Evolutionary conservation across 2,888 invertebrate species (phyloP), one percentile per base, ranked within the genome.

Genomic region (Serripes groenlandicus): DNA sequence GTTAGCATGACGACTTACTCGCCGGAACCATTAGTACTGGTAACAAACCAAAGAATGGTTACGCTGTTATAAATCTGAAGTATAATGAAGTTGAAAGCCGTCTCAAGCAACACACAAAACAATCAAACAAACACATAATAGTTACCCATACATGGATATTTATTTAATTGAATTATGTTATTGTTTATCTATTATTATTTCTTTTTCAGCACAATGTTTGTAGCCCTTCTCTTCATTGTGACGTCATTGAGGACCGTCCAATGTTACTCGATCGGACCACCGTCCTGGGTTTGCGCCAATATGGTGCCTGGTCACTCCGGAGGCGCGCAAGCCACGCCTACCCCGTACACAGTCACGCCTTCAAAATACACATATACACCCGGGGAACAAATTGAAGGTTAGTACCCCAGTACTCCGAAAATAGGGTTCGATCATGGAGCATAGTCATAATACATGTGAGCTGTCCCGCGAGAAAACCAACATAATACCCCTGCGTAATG

Each of bases 371-470:
- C 42, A 0, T 66, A 66, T 11, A 42, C 35, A 15, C 42, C 66
- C 4, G 66, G 66, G 15, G 66, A 66, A 42, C 9, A 37, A 23
- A 66, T 66, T 35, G 11, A 66, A 37, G 66, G 66, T 66, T 11
- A 42, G 66, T 42, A 15, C 5, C 15, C 26, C 15, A 54, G 5
- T 56, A n/a, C 11, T 11, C 3, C 2, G 3, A 3, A 11, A 56
- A 56, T 11, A 23, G 23, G 26, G 11, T 9, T 11, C 56, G 11
- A 26, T 26, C 56, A 26, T 11, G 11, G 18, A 18, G 18, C 42
- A 42, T 11, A 42, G 42, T 42, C 11, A 42, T 42, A 18, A 11
- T 11, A 11, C 42, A 11, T 11, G 42, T 42, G 42, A 42, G 9
- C 42, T 11, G 42, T 11, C 15, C 11, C 5, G n/a, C 23, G 11